Evolutionary conservation across 2,888 invertebrate genomes (phyloP), one percentile per base, ranked within the genome.

Genomic region (Bugulina stolonifera): DNA sequence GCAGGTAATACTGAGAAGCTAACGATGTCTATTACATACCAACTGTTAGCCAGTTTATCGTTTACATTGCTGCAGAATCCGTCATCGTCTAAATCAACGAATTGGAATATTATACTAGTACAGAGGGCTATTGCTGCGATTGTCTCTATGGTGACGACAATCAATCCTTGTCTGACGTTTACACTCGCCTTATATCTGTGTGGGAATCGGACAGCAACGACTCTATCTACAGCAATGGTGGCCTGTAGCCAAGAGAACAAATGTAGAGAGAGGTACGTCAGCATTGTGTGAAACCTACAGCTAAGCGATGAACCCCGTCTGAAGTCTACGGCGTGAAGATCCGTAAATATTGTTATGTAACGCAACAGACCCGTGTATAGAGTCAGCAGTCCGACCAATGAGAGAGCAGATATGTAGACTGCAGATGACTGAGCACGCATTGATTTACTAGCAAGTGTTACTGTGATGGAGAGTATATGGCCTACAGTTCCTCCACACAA

Each of bases 61-160:
- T 69, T 35, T 34, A 27, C 5, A 3, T 2, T n/a, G 22, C n/a
- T 34, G 69, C 69, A 69, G n/a, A 5, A 34, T 10, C 69, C 87
- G 72, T 93, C 92, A 78, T 89, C 87, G 78, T 89, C 87, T 84
- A 91, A 90, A 73, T 25, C 69, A 10, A 22, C 25, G 2, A 69
- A 18, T 3, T 10, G 5, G 18, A 35, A 18, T 5, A 69, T 29
- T 10, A 69, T 34, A 2, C 3, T n/a, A 25, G 5, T 34, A 55
- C n/a, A 18, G 14, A 34, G 34, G 3, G 35, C 14, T 18, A n/a
- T 18, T 2, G 27, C 69, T n/a, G n/a, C 5, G 25, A 69, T 22
- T 29, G 22, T 5, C n/a, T 34, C 69, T 18, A 35, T 29, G 14
- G 18, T 3, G 3, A 35, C 69, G 3, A 69, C 35, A 5, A 14